phyloP scores from a whole-genome alignment of 2,888 invertebrate species.

The Ischnus inquisitorius region DNA sequence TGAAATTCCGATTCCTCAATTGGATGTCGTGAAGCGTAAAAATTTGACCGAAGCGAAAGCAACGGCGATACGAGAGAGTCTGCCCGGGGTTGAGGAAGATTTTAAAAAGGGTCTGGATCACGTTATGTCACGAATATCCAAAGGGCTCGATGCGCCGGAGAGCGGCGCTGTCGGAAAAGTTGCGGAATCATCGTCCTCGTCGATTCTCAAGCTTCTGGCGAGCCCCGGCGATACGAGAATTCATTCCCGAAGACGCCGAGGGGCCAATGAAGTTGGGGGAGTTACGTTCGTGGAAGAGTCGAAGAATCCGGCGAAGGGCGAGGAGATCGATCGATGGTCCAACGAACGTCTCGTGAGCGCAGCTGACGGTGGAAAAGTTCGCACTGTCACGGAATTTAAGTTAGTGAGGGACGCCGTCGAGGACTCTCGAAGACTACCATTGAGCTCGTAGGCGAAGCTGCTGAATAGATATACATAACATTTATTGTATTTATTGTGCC shows the following conservation, averaged over 20 bases:
- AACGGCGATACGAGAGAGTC: slow-evolving; percentile 56
- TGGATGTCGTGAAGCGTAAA: slow-evolving; percentile 9
- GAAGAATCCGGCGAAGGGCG: slow-evolving; percentile 26
- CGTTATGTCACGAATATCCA: slow-evolving; percentile 60
- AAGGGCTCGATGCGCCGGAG: background rate
- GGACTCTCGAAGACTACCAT: slow-evolving; percentile 18
- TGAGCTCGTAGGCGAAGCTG: slow-evolving; percentile 13
- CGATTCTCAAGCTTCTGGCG: slow-evolving; percentile 55
- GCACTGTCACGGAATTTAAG: slow-evolving; percentile 71
- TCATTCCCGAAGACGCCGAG: slow-evolving; percentile 47
- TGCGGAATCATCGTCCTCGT: slow-evolving; percentile 36
- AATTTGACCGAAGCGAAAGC: slow-evolving; percentile 38
- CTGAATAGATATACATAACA: slow-evolving; percentile 14
- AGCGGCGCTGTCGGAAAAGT: background rate
- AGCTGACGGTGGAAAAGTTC: slow-evolving; percentile 68
- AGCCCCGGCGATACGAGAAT: slow-evolving; percentile 61
- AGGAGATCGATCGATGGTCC: slow-evolving; percentile 71
- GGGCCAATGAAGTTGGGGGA: background rate
- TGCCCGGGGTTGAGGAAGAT: slow-evolving; percentile 70
- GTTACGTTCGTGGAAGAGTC: slow-evolving; percentile 27
- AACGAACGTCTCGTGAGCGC: slow-evolving; percentile 69
- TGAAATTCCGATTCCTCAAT: slow-evolving; percentile 9
- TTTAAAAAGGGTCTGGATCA: slow-evolving; percentile 69
- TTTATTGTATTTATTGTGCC: slow-evolving; percentile 9
- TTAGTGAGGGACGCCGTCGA: slow-evolving; percentile 58